Conservation (phyloP, 2,797 vertebrate genomes). For the Ciconia nigra region DNA sequence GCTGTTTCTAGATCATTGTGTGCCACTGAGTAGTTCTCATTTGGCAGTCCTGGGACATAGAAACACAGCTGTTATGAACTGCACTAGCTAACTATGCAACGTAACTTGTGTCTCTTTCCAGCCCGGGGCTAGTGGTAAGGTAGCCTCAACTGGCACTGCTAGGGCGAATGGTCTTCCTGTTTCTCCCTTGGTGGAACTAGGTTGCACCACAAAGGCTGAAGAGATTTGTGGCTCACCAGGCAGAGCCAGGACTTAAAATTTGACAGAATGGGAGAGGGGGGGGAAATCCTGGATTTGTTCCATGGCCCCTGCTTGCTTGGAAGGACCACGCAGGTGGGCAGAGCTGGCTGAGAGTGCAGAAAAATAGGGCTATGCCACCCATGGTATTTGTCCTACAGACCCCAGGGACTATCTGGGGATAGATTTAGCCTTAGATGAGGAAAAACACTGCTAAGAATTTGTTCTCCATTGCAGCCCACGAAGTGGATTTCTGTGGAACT, state of each 20-base stretch:
- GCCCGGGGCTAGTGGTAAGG: background rate
- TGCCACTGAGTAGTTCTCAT: background rate
- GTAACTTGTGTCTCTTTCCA: background rate
- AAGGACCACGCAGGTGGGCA: background rate
- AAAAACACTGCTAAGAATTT: background rate
- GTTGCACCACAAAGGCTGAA: background rate
- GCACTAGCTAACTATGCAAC: background rate
- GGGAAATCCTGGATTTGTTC: background rate
- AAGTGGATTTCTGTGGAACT: conserved; percentile 29
- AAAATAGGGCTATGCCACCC: background rate
- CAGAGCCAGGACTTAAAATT: background rate
- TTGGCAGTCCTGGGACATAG: background rate
- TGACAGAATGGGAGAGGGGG: background rate
- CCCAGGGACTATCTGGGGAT: background rate
- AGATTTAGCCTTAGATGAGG: background rate
- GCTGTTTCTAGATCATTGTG: background rate
- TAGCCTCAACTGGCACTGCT: background rate
- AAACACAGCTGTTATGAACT: background rate
- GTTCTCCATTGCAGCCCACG: background rate
- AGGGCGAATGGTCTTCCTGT: background rate
- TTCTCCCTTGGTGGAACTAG: background rate
- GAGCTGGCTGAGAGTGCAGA: background rate
- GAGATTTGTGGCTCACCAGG: background rate
- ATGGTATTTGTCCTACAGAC: background rate
- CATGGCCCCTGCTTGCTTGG: background rate